phyloP scores from a whole-genome alignment of 2,888 invertebrate genomes.

The Nemotelus pantherinus region DNA sequence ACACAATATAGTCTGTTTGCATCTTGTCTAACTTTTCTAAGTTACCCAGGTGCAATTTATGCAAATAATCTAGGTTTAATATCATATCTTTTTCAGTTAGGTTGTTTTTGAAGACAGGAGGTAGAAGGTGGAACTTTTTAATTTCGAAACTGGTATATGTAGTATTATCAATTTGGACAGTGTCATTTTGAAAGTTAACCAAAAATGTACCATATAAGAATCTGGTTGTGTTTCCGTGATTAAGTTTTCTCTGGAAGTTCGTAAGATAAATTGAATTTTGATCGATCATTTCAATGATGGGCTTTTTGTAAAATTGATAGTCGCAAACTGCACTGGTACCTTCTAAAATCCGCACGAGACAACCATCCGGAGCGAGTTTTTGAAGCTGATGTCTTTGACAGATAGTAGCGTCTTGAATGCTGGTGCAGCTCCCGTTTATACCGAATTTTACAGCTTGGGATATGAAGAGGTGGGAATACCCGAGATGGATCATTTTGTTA shows the following conservation, averaged over 20 bases:
- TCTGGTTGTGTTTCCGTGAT: slow-evolving; percentile 7
- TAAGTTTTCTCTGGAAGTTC: slow-evolving; percentile 35
- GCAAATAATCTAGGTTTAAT: slow-evolving; percentile 15
- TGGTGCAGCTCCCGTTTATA: not conserved
- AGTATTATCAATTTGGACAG: slow-evolving; percentile 17
- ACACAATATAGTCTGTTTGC: not conserved
- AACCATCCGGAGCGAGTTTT: not conserved
- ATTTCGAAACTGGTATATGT: slow-evolving; percentile 12
- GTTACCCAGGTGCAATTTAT: slow-evolving; percentile 13
- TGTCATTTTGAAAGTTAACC: slow-evolving; percentile 28
- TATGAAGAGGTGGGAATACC: too few relatives aligned
- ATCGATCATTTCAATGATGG: slow-evolving; percentile 1
- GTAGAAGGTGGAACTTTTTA: slow-evolving; percentile 29
- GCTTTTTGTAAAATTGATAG: slow-evolving; percentile 6
- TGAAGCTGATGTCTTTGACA: not conserved
- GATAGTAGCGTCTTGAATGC: not conserved
- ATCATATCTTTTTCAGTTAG: slow-evolving; percentile 12
- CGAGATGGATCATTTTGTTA: too few relatives aligned
- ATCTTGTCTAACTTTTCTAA: not conserved
- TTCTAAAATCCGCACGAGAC: slow-evolving; percentile 14
- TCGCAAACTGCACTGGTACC: slow-evolving; percentile 12
- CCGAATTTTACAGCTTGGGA: too few relatives aligned
- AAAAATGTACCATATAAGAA: slow-evolving; percentile 22
- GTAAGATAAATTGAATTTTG: slow-evolving; percentile 33
- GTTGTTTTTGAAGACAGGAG: slow-evolving; percentile 16